phyloP scores from a whole-genome alignment of 2,888 invertebrate genomes.

The Thymelicus lineola region DNA sequence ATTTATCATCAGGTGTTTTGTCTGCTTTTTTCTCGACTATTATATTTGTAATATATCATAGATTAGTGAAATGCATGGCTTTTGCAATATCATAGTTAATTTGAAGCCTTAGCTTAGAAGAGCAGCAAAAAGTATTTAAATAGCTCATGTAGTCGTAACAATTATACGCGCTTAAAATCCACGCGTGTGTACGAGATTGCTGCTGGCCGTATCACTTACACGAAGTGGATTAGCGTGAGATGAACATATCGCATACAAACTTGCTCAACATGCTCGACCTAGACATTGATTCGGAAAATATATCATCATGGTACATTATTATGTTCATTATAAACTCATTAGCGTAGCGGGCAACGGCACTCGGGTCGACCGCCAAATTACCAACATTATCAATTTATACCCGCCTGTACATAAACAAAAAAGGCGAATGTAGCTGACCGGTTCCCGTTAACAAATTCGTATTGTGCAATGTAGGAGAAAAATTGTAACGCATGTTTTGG shows the following conservation, averaged over 20 bases:
- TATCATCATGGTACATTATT: conserved; percentile 80
- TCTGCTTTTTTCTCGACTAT: too few species aligned
- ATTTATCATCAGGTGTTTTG: too few species aligned
- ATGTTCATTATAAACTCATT: conserved; percentile 84
- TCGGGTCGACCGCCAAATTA: conserved; percentile 81
- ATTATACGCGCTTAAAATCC: background rate
- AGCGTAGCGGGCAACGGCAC: conserved; percentile 83
- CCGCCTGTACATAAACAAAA: conserved; percentile 81
- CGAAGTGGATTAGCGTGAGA: conserved; percentile 28
- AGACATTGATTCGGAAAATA: conserved; percentile 82
- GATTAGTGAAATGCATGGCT: too few species aligned
- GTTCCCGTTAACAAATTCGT: conserved; percentile 84
- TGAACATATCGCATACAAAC: conserved; percentile 32
- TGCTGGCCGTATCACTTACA: conserved; percentile 22
- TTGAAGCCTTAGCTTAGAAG: background rate
- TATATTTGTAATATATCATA: too few species aligned
- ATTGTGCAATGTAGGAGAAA: conserved; percentile 84
- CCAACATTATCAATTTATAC: conserved; percentile 84
- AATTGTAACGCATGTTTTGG: conserved; percentile 80
- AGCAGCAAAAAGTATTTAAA: background rate
- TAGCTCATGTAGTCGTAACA: background rate
- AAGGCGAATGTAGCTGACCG: conserved; percentile 80
- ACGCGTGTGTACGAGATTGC: conserved; percentile 4
- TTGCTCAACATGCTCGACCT: conserved; percentile 61
- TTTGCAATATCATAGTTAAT: background rate